Percentiles rank a stretch among this genome's conserved stretches.
phyloP scores from a whole-genome alignment of 1,140 invertebrate species.

The Drosophila littoralis region DNA sequence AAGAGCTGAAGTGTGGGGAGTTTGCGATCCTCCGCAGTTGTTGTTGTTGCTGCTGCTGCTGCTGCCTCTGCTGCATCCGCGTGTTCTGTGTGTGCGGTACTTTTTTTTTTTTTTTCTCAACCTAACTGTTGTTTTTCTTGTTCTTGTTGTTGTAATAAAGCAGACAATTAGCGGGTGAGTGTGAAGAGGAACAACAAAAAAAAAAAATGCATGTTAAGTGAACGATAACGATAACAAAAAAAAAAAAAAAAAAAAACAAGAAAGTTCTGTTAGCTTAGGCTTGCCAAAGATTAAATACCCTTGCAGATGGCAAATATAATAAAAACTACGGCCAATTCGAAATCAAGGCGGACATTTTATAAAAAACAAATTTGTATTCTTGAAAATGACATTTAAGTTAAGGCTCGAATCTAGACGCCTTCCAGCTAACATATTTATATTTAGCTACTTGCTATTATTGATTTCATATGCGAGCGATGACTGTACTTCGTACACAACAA shows the following conservation, averaged over 20 bases:
- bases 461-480: no score
- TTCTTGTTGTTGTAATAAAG: slow-evolving; percentile 12
- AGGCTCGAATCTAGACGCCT: no score
- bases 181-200: slow-evolving; percentile 23
- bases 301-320: background rate
- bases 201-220: slow-evolving; percentile 27
- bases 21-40: background rate
- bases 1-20: background rate
- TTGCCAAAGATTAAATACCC: background rate
- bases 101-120: no score
- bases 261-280: background rate
- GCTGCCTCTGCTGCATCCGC: background rate
- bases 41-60: background rate
- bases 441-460: no score
- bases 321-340: background rate
- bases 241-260: background rate
- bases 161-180: slow-evolving; percentile 13
- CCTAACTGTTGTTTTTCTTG: background rate
- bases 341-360: no score
- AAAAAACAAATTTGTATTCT: no score
- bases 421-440: no score
- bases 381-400: no score
- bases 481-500: no score
- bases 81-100: no score
- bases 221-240: slow-evolving; percentile 8